Conservation (phyloP, 2,888 invertebrate species). For the Taphrorychus bicolor region DNA sequence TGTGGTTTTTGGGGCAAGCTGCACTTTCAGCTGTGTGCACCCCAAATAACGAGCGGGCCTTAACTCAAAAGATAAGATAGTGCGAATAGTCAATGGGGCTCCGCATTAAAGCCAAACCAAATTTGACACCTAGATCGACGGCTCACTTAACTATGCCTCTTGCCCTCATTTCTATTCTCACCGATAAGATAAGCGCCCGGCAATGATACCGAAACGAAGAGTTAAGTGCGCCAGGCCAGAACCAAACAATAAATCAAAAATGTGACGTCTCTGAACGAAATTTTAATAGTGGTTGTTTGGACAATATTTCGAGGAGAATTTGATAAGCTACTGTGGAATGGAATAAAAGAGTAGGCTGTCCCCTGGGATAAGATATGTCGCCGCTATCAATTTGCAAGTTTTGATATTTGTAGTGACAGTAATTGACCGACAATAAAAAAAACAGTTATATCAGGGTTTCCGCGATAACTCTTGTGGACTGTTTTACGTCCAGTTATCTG, state of each 20-base stretch:
- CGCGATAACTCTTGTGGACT: too few species aligned
- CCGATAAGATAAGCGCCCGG: neutral
- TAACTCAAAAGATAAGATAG: conserved; percentile 47
- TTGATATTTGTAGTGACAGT: neutral
- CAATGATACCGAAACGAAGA: neutral
- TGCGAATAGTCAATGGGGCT: conserved; percentile 33
- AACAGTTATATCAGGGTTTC: neutral
- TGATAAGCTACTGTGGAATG: conserved; percentile 18
- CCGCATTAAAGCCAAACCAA: conserved; percentile 24
- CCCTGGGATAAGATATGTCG: conserved; percentile 9
- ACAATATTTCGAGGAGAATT: conserved; percentile 14
- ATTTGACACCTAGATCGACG: conserved; percentile 30
- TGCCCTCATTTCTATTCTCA: neutral
- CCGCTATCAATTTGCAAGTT: conserved; percentile 9
- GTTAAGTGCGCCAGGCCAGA: neutral
- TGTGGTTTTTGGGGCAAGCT: neutral
- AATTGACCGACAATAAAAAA: conserved; percentile 5
- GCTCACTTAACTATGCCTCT: conserved; percentile 10
- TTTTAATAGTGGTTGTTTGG: neutral
- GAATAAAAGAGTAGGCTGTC: neutral
- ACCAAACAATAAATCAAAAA: conserved; percentile 1
- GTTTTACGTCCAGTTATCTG: too few species aligned
- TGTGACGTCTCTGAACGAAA: neutral
- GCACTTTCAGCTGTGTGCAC: conserved; percentile 4
- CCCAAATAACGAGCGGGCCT: conserved; percentile 10